Evolutionary conservation across 2,113 vertebrate species (phyloP).

Genomic region (Delphinus delphis): DNA sequence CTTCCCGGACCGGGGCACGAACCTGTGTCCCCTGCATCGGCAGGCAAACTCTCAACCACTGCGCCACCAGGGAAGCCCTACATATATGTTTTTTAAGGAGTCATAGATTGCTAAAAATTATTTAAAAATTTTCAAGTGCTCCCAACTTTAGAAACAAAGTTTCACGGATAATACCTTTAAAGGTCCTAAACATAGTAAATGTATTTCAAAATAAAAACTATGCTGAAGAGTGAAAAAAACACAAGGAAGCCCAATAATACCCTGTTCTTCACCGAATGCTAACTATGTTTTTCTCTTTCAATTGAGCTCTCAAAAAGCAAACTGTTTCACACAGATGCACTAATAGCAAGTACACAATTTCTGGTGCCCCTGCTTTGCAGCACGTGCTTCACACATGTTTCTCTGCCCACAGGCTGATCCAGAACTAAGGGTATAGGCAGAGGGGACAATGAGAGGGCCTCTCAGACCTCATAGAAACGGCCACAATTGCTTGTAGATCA

Average conservation of each 20-base stretch:
- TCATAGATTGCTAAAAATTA: not conserved
- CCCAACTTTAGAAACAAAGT: not conserved
- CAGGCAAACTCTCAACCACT: no score
- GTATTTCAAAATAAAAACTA: not conserved
- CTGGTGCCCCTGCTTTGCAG: not conserved
- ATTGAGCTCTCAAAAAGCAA: not conserved
- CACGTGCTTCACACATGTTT: not conserved
- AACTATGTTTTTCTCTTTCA: not conserved
- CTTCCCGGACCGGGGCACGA: no score
- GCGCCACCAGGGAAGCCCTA: no score
- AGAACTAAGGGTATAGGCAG: no score
- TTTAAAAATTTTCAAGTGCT: not conserved
- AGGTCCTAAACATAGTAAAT: not conserved
- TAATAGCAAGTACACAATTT: not conserved
- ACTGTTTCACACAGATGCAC: not conserved
- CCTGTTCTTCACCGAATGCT: not conserved
- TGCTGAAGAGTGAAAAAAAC: not conserved
- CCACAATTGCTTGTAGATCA: not conserved
- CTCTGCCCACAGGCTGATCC: not conserved
- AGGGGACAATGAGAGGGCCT: not conserved
- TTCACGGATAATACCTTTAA: not conserved
- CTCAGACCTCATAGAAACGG: not conserved
- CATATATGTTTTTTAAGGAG: not conserved
- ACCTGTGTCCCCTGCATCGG: no score
- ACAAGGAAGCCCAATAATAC: not conserved